Base-by-base conservation (phyloP, 2,888 invertebrate genomes). In the Bembecia ichneumoniformis region DNA sequence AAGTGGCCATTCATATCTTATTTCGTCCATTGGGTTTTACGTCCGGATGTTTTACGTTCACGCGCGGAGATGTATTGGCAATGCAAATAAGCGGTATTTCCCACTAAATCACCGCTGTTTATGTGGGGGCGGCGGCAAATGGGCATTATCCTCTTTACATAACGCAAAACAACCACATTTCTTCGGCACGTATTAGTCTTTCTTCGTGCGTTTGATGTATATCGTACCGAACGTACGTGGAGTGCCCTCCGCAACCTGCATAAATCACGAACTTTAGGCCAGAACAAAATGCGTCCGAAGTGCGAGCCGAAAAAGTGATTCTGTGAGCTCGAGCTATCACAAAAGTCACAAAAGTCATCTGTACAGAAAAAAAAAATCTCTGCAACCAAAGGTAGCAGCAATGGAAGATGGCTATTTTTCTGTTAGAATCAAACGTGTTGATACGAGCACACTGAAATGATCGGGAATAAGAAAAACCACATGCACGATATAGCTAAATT, bases 341-440 rank as follows among this genome's bases (percentile, higher is more conserved):
- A 69, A 74, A 73, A 62, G 70, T 77, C 71, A 66, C 67, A 69
- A 74, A 73, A 76, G 76, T 69, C 76, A 65, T 74, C 75, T 73
- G 77, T 74, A 71, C 64, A 74, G 73, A 71, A 76, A 77, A 63
- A 77, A 82, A 79, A 78, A n/a, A n/a, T n/a, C 72, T 79, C 74
- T 74, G 70, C 80, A 83, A 82, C 80, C 74, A 76, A 81, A 79
- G 77, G 74, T 72, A 71, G 80, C 82, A 82, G 83, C 78, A 82
- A 84, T 81, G 81, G 80, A 82, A 80, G 78, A 74, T 75, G 71
- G 80, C 74, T 80, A 20, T 20, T 20, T 20, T 20, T 20, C 5
- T 20, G 20, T 20, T 5, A 20, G n/a, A n/a, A n/a, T n/a, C 20
- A 20, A 20, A 17, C 17, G 3, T 17, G 3, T 17, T 17, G 17